Percentiles rank a stretch among this genome's conserved stretches.
Evolutionary conservation across 2,888 invertebrate genomes (phyloP).

Genomic region (Lasioglossum zephyrum): DNA sequence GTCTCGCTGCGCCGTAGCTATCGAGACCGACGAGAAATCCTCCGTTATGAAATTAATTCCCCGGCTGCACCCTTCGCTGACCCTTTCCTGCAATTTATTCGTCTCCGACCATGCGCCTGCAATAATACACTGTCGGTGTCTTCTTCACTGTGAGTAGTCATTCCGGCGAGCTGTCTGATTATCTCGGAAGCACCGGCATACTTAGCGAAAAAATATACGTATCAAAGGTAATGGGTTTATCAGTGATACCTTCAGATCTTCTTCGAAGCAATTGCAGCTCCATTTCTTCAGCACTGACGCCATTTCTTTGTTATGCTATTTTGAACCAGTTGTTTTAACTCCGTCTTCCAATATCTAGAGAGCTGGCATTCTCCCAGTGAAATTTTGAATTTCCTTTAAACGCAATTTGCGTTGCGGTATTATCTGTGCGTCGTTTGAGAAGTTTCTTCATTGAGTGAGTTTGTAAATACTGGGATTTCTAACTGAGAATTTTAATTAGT

Average conservation of each 20-base stretch:
- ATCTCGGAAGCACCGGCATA: background rate
- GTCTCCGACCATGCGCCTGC: background rate
- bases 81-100: constrained; percentile 48
- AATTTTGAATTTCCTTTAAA: background rate
- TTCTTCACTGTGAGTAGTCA: constrained; percentile 16
- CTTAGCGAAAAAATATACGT: background rate
- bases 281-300: background rate
- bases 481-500: too few species aligned
- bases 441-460: too few species aligned
- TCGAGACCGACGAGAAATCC: constrained; percentile 46
- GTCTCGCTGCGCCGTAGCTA: constrained; percentile 42
- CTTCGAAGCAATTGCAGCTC: background rate
- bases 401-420: background rate
- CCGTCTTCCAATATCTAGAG: background rate
- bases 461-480: too few species aligned
- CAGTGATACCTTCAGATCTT: background rate
- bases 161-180: background rate
- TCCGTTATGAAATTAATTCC: constrained; percentile 44
- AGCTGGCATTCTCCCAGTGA: background rate
- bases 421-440: background rate
- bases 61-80: background rate
- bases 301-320: background rate
- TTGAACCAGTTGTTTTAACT: background rate
- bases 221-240: constrained; percentile 2
- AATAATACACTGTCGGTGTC: constrained; percentile 21